A percentile compares a stretch with the other conserved stretches of the same genome.
Conservation (phyloP, 2,888 invertebrate genomes). For the Caenorhabditis parvicauda region DNA sequence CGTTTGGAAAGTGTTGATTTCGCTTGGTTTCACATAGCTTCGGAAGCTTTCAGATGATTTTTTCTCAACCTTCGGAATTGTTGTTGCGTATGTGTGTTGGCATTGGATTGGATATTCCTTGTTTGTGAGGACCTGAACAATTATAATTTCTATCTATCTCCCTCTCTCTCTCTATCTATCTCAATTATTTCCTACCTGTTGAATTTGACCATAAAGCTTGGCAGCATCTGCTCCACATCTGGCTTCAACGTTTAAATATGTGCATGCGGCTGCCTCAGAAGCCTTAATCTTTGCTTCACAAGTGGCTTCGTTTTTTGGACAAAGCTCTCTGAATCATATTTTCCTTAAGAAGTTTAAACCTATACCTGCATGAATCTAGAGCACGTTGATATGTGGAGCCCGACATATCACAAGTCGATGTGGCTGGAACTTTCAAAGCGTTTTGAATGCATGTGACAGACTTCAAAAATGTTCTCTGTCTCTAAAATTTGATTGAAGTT, state of each 20-base stretch:
- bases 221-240: slow-evolving; percentile 32
- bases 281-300: slow-evolving; percentile 26
- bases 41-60: too few species aligned
- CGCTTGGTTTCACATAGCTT: slow-evolving; percentile 6
- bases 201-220: slow-evolving; percentile 39
- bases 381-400: slow-evolving; percentile 16
- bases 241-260: slow-evolving; percentile 28
- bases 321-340: slow-evolving; percentile 15
- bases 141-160: too few species aligned
- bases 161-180: too few species aligned
- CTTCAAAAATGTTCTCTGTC: slow-evolving; percentile 31
- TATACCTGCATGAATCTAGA: slow-evolving; percentile 32
- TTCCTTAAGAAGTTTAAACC: background rate
- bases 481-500: background rate
- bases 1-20: slow-evolving; percentile 14
- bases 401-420: slow-evolving; percentile 17
- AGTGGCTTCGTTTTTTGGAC: slow-evolving; percentile 7
- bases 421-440: slow-evolving; percentile 11
- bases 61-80: slow-evolving; percentile 7
- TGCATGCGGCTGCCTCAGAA: slow-evolving; percentile 29
- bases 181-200: slow-evolving; percentile 38
- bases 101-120: slow-evolving; percentile 42
- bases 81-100: slow-evolving; percentile 18
- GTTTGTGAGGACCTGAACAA: slow-evolving; percentile 30
- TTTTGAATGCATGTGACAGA: slow-evolving; percentile 26